Base-by-base conservation (phyloP, 2,888 invertebrate species). In the Drosophila ezoana region DNA sequence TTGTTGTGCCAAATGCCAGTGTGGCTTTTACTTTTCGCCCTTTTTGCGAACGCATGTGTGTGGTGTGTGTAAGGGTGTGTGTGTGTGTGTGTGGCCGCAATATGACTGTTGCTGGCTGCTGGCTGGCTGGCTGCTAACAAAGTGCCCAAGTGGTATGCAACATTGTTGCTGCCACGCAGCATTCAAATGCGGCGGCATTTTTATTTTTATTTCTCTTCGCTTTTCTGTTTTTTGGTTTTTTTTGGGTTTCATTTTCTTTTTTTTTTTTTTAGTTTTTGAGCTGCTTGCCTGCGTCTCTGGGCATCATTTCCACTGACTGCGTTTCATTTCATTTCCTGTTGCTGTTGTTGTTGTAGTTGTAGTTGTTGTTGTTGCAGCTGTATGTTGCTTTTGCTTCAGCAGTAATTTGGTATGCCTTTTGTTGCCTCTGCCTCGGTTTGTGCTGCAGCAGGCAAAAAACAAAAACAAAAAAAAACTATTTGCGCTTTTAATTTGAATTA, bases 111-210 rank as follows among this genome's bases (percentile, higher is more conserved):
- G 72, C 70, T 72, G 62, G n/a, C 72, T 81, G 74, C 80, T 82
- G 28, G 53, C 35, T 82, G 28, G 53, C 35, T 44, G 35, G 49
- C 69, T 83, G 74, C 82, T 82, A 84, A 85, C 85, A 85, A 85
- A 85, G 85, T 85, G 72, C 82, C 82, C 85, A 82, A 85, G 87
- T 87, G 87, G 87, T 71, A 84, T 87, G 87, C 85, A 85, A 85
- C 85, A 87, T 87, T 85, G 85, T 85, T 87, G 80, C 87, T 84
- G 72, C 87, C 76, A 76, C 76, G 74, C 87, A 86, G 79, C 83
- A 86, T 83, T 83, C 86, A 83, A 86, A 86, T 85, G 87, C 73
- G 75, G 82, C 81, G 75, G 85, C 82, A 79, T 77, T 82, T 84
- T 76, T 66, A 63, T 70, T 76, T 76, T 44, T 35, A 11, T 41